Conservation (phyloP, 2,888 invertebrate genomes). For the Dynastes hyllus region DNA sequence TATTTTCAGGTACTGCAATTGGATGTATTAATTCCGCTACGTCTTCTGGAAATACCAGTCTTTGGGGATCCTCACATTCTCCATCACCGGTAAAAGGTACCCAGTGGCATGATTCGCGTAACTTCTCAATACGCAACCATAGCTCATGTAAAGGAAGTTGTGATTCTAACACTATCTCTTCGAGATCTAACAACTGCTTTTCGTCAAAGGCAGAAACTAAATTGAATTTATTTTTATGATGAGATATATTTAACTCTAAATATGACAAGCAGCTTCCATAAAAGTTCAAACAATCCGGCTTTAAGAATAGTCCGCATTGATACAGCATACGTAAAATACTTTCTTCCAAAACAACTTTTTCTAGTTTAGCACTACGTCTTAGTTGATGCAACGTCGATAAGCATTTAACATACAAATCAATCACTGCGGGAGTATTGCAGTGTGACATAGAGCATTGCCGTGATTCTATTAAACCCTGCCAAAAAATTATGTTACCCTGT, state of each 20-base stretch:
- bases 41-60: conserved; percentile 78
- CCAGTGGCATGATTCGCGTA: conserved; percentile 84
- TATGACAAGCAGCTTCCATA: conserved; percentile 82
- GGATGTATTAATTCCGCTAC: conserved; percentile 82
- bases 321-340: conserved; percentile 71
- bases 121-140: conserved; percentile 84
- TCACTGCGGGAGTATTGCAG: conserved; percentile 75
- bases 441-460: conserved; percentile 77
- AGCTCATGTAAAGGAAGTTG: conserved; percentile 82
- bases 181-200: conserved; percentile 74
- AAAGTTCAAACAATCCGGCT: conserved; percentile 83
- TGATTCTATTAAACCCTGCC: conserved; percentile 74
- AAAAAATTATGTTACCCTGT: conserved; percentile 70
- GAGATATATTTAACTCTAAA: conserved; percentile 78
- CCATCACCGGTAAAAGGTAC: conserved; percentile 74
- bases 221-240: conserved; percentile 61
- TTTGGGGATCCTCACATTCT: conserved; percentile 77
- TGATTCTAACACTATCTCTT: conserved; percentile 76
- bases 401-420: conserved; percentile 74
- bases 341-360: conserved; percentile 67
- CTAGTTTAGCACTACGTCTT: conserved; percentile 64
- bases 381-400: conserved; percentile 71
- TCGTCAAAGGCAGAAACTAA: conserved; percentile 68
- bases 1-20: conserved; percentile 74
- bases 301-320: conserved; percentile 76